A percentile compares a stretch with the other conserved stretches of the same genome.
Evolutionary conservation across 2,797 vertebrate genomes (phyloP).

Genomic region (Acrocephalus scirpaceus): DNA sequence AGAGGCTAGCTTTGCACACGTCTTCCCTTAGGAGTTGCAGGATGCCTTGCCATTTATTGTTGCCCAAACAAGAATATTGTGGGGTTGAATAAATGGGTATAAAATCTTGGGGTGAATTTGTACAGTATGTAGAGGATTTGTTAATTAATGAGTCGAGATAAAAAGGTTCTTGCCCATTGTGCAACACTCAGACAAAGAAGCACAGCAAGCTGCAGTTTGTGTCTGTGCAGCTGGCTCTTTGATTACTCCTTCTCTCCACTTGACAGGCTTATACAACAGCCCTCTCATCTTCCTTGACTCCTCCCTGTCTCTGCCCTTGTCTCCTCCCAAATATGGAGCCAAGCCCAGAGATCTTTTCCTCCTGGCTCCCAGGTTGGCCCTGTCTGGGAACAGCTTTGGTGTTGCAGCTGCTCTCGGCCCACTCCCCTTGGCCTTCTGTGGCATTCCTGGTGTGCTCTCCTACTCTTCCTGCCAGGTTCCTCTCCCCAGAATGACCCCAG

Average conservation of each 20-base stretch:
- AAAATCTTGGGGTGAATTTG: not conserved
- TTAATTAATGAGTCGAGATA: fast-evolving
- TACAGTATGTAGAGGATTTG: not conserved
- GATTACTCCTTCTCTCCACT: not conserved
- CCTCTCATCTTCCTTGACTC: not conserved
- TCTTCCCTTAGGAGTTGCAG: not conserved
- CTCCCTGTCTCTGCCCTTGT: not conserved
- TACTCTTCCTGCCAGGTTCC: not conserved
- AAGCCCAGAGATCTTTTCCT: no score
- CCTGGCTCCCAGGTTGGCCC: not conserved
- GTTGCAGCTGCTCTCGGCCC: not conserved
- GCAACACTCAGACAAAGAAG: not conserved
- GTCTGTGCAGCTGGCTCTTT: not conserved
- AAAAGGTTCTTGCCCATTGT: not conserved
- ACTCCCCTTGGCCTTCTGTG: not conserved
- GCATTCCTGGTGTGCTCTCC: not conserved
- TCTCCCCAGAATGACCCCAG: not conserved
- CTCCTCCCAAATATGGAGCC: not conserved
- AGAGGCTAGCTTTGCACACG: not conserved
- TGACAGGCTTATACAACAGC: no score
- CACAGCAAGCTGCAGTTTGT: not conserved
- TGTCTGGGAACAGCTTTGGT: not conserved
- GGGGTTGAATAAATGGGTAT: not conserved
- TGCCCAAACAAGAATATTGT: not conserved
- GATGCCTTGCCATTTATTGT: not conserved